Evolutionary conservation across 2,797 vertebrate species (phyloP).

Genomic region (Acrocephalus scirpaceus): DNA sequence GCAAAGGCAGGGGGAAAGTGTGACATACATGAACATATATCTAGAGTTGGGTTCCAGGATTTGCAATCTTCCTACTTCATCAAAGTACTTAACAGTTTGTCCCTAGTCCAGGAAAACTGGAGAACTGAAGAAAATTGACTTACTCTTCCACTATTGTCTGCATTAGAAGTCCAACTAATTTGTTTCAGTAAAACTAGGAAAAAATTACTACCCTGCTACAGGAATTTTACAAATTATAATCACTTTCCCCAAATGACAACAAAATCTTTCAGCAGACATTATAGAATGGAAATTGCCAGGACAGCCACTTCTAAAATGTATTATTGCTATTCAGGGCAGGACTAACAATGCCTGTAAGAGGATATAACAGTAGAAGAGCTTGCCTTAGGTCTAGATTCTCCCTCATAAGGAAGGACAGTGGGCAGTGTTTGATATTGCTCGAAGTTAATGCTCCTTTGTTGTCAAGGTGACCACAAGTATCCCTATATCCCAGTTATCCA

Average conservation of each 20-base stretch:
- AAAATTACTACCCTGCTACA: not conserved
- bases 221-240: not conserved
- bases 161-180: not conserved
- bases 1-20: not conserved
- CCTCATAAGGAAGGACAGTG: not conserved
- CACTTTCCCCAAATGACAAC: not conserved
- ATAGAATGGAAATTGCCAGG: not conserved
- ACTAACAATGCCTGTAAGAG: not conserved
- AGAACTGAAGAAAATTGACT: not conserved
- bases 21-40: not conserved
- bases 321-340: not conserved
- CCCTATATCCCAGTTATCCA: not conserved
- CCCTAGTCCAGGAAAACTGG: not conserved
- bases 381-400: not conserved
- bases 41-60: not conserved
- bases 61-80: not conserved
- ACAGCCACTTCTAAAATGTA: not conserved
- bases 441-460: not conserved
- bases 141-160: not conserved
- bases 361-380: not conserved
- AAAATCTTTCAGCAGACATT: not conserved
- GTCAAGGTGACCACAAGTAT: not conserved
- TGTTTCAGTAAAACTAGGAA: not conserved
- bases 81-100: not conserved
- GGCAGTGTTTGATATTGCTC: not conserved